Evolutionary conservation across 2,797 vertebrate genomes (phyloP).

Genomic region (Sternarchorhynchus goeldii): DNA sequence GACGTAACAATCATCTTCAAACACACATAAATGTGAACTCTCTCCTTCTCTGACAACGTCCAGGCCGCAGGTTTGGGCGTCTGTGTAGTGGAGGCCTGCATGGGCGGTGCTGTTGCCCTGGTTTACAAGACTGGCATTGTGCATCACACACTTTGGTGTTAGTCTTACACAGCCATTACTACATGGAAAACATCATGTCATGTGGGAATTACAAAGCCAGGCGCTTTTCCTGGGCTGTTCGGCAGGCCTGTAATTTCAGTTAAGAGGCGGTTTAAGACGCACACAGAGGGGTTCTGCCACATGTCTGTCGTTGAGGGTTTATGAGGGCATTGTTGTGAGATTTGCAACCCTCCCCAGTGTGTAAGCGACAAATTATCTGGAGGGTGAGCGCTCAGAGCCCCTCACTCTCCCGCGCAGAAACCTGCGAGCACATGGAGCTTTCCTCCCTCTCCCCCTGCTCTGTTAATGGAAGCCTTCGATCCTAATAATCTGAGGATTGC

Average conservation of each 20-base stretch:
- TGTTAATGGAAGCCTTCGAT: slow-evolving; percentile 5
- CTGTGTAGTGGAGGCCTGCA: slow-evolving; percentile 17
- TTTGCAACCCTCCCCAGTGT: slow-evolving; percentile 50
- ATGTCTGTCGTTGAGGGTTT: slow-evolving; percentile 56
- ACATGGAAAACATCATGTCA: slow-evolving; percentile 76
- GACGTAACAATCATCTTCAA: too few species aligned
- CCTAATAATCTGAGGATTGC: background rate
- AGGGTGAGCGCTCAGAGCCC: slow-evolving; percentile 53
- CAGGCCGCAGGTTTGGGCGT: too few species aligned
- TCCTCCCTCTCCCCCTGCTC: background rate
- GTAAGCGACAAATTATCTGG: slow-evolving; percentile 61
- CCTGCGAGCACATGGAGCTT: background rate
- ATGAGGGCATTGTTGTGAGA: slow-evolving; percentile 47
- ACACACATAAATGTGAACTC: background rate
- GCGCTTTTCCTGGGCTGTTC: slow-evolving; percentile 62
- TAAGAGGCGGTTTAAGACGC: slow-evolving; percentile 47
- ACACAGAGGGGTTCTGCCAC: slow-evolving; percentile 37
- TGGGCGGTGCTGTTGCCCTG: slow-evolving; percentile 13
- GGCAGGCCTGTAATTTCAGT: slow-evolving; percentile 72
- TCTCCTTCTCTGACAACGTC: background rate
- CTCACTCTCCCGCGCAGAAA: slow-evolving; percentile 14
- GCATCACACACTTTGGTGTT: slow-evolving; percentile 66
- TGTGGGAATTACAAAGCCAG: slow-evolving; percentile 73
- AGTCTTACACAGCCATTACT: slow-evolving; percentile 74
- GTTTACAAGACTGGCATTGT: slow-evolving; percentile 59